Conservation (phyloP, 2,113 vertebrate genomes). For the Paralichthys olivaceus region DNA sequence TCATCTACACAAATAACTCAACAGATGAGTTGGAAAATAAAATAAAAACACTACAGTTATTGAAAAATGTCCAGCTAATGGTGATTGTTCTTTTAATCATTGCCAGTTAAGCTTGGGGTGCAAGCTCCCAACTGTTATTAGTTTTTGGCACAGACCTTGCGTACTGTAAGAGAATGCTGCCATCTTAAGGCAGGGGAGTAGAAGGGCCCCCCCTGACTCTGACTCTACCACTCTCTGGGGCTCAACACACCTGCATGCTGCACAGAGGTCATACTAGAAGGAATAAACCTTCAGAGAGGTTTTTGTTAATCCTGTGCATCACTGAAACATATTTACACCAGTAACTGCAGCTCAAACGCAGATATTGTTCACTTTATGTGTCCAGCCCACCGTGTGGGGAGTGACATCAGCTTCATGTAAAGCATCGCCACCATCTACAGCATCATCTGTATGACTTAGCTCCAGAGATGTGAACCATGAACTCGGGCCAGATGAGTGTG, state of each 20-base stretch:
- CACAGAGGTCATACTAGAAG: constrained; percentile 26
- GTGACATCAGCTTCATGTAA: not conserved
- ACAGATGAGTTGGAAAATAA: constrained; percentile 10
- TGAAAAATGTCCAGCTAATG: constrained; percentile 10
- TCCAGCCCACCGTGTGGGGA: not conserved
- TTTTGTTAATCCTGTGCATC: not conserved
- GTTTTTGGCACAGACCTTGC: not conserved
- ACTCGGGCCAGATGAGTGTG: constrained; percentile 25
- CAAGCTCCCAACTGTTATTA: constrained; percentile 27
- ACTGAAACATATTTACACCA: constrained; percentile 4
- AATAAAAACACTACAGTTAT: constrained; percentile 15
- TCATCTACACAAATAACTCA: constrained; percentile 8
- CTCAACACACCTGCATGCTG: constrained; percentile 53
- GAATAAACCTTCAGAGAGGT: not conserved
- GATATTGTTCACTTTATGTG: not conserved
- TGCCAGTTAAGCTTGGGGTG: constrained; percentile 15
- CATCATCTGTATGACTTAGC: constrained; percentile 28
- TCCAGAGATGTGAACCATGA: constrained; percentile 18
- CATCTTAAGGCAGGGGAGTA: constrained; percentile 74
- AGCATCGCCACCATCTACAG: not conserved
- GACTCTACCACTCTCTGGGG: constrained; percentile 16
- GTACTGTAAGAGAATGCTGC: constrained; percentile 64
- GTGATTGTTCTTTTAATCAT: constrained; percentile 13
- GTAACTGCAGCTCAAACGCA: not conserved
- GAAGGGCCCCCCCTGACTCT: constrained; percentile 15